Percentiles rank a stretch among this genome's conserved stretches.
These are phyloP conservation scores for Xestia sexstrigata DNA, from an alignment of 2,888 invertebrate species.

Conservation along the genomic window DNA sequence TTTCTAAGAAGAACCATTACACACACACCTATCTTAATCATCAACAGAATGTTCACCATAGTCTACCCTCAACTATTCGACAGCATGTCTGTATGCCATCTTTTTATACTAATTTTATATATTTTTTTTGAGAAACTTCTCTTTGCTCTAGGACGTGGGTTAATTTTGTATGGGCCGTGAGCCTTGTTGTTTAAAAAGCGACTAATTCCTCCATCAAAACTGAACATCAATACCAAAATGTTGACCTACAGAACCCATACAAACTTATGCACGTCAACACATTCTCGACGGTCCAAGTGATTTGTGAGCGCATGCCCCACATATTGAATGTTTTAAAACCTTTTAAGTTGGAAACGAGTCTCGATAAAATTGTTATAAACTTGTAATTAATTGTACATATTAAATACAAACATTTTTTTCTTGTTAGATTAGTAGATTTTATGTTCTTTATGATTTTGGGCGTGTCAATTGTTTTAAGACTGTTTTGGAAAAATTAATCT, in stretches of 20 bases:
- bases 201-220: not conserved
- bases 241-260: slow-evolving; percentile 65
- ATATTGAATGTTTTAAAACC: slow-evolving; percentile 88
- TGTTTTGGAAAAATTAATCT: too few relatives aligned
- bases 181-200: too few relatives aligned
- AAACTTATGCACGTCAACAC: slow-evolving; percentile 40
- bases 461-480: slow-evolving; percentile 27
- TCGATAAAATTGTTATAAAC: slow-evolving; percentile 85
- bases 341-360: slow-evolving; percentile 81
- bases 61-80: too few relatives aligned
- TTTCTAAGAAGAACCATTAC: too few relatives aligned
- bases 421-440: slow-evolving; percentile 40
- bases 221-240: not conserved
- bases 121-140: too few relatives aligned
- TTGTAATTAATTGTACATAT: slow-evolving; percentile 86
- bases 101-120: too few relatives aligned
- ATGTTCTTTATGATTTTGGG: slow-evolving; percentile 23
- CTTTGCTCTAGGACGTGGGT: too few relatives aligned
- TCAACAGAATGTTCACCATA: too few relatives aligned
- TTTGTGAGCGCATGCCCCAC: slow-evolving; percentile 81
- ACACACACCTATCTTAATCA: too few relatives aligned
- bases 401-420: slow-evolving; percentile 74
- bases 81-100: too few relatives aligned
- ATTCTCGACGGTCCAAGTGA: slow-evolving; percentile 73
- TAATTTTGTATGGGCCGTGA: too few relatives aligned